phyloP scores from a whole-genome alignment of 2,797 vertebrate genomes.

The Buphagus erythrorhynchus region DNA sequence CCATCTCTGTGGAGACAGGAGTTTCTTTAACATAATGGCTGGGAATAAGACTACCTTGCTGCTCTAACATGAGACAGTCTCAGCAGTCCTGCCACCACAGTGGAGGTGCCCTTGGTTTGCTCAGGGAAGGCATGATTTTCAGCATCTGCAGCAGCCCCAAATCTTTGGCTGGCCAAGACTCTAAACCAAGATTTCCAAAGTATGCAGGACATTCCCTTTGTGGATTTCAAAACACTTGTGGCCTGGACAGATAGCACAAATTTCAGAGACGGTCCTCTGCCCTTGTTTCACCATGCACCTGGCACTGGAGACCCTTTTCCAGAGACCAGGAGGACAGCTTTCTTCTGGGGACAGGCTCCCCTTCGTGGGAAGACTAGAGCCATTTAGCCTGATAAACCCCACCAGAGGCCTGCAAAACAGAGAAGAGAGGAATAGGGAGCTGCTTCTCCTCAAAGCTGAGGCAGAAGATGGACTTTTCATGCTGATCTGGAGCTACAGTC shows the following conservation, averaged over 20 bases:
- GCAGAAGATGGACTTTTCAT: neutral
- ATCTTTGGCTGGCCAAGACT: neutral
- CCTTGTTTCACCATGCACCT: fast-evolving
- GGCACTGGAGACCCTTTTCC: neutral
- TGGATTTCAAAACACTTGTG: neutral
- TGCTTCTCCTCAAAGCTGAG: neutral
- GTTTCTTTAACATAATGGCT: neutral
- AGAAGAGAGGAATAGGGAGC: neutral
- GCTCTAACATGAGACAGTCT: neutral
- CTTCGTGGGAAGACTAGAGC: neutral
- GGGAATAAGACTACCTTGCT: neutral
- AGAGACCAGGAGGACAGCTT: neutral
- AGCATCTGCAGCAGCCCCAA: neutral
- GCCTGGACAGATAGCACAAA: neutral
- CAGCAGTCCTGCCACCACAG: neutral
- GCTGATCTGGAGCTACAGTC: neutral
- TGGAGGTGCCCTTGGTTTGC: neutral
- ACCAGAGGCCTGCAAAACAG: neutral
- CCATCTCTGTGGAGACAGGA: neutral
- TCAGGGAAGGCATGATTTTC: neutral
- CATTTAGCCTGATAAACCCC: neutral
- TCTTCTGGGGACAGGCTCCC: neutral
- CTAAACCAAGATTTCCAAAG: neutral
- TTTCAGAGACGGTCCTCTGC: neutral
- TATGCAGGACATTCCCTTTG: neutral